A percentile compares a stretch with the other conserved stretches of the same genome.
phyloP scores from a whole-genome alignment of 2,888 invertebrate genomes.

The Blastobasis adustella region DNA sequence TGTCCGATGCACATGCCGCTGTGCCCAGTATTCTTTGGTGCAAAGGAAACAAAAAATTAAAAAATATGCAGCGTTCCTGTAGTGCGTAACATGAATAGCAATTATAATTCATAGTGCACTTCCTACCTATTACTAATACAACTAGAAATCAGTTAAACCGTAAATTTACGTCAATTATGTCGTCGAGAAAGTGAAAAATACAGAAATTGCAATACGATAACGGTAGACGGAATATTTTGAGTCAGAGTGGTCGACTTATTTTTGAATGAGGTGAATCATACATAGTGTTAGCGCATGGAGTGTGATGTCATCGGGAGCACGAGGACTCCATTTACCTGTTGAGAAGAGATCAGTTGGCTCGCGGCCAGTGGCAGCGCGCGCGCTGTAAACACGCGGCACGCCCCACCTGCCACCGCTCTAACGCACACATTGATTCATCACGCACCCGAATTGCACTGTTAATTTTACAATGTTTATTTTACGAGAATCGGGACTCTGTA shows the following conservation, averaged over 20 bases:
- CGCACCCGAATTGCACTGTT: constrained; percentile 8
- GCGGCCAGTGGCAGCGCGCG: constrained; percentile 35
- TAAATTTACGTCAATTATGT: no score
- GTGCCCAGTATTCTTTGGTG: constrained; percentile 18
- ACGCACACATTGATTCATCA: constrained; percentile 16
- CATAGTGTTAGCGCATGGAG: constrained; percentile 28
- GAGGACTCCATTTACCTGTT: constrained; percentile 61
- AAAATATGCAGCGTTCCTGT: constrained; percentile 1
- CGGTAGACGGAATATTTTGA: constrained; percentile 25
- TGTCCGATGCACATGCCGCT: constrained; percentile 56
- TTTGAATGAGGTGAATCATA: constrained; percentile 60
- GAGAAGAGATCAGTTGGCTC: constrained; percentile 57
- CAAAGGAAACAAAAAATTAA: constrained; percentile 12
- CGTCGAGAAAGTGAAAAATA: constrained; percentile 15
- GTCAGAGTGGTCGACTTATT: constrained; percentile 29
- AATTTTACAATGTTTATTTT: constrained; percentile 14
- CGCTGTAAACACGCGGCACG: constrained; percentile 17
- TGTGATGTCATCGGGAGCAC: constrained; percentile 55
- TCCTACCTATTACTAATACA: no score
- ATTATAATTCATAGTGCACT: background rate
- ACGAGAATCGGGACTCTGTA: constrained; percentile 12
- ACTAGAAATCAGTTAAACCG: no score
- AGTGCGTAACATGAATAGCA: constrained; percentile 3
- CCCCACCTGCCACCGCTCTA: constrained; percentile 3
- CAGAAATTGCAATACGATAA: constrained; percentile 23